These are phyloP conservation scores for Calycopis cecrops DNA, from an alignment of 1,140 invertebrate genomes.

Conservation along the genomic window DNA sequence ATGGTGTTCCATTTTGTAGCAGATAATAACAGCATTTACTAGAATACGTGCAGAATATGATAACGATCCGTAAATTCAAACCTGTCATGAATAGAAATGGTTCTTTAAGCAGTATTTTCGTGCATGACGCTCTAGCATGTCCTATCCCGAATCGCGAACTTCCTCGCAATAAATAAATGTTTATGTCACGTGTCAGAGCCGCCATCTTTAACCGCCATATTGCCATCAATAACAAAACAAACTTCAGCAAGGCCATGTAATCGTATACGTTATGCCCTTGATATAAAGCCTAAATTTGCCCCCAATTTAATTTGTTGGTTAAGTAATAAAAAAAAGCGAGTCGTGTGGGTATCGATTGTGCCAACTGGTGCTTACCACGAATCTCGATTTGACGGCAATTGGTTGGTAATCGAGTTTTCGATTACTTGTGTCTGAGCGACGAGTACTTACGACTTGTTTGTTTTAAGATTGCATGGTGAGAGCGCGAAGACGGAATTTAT, in stretches of 20 bases:
- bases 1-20: no score
- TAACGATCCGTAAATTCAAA: constrained; percentile 38
- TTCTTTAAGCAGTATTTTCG: constrained; percentile 51
- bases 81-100: constrained; percentile 61
- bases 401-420: constrained; percentile 50
- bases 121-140: constrained; percentile 63
- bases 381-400: constrained; percentile 58
- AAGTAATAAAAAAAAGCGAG: constrained; percentile 58
- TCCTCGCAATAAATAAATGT: constrained; percentile 59
- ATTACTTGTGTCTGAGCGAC: constrained; percentile 41
- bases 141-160: constrained; percentile 58
- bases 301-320: constrained; percentile 27
- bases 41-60: constrained; percentile 23
- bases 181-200: constrained; percentile 65
- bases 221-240: constrained; percentile 22
- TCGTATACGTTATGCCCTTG: constrained; percentile 36
- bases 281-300: constrained; percentile 41
- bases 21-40: constrained; percentile 4
- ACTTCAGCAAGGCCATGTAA: constrained; percentile 30
- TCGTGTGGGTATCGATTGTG: constrained; percentile 63
- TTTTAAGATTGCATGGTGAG: not conserved
- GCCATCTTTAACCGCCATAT: constrained; percentile 47
- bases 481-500: no score
- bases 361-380: constrained; percentile 66
- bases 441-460: constrained; percentile 29